These are phyloP conservation scores for Notothenia coriiceps DNA, from an alignment of 2,113 vertebrate genomes.

Conservation along the genomic window DNA sequence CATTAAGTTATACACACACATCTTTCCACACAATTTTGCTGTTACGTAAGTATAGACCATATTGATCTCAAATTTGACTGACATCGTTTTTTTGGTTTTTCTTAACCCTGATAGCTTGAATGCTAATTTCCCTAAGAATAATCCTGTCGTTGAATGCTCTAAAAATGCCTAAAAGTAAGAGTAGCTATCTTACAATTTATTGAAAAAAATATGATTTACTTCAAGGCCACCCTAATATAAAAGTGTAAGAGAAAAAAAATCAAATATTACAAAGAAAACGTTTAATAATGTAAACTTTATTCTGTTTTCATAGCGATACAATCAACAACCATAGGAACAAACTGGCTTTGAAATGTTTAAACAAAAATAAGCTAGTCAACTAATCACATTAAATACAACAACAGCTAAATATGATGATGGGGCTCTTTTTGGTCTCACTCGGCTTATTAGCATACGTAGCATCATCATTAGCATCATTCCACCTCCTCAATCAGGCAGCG, in stretches of 20 bases:
- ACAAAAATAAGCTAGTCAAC: background rate
- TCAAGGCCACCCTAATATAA: background rate
- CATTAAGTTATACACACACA: background rate
- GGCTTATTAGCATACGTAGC: background rate
- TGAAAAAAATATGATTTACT: background rate
- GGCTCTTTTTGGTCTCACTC: background rate
- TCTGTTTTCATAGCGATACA: background rate
- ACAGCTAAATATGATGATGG: background rate
- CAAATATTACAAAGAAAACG: background rate
- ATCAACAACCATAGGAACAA: constrained; percentile 14
- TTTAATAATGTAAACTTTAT: background rate
- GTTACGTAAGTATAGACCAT: background rate
- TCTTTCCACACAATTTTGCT: background rate
- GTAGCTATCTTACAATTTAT: background rate
- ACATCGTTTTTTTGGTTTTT: no score
- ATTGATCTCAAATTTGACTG: background rate
- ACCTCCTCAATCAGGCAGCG: constrained; percentile 77
- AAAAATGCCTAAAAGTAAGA: no score
- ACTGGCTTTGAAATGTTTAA: background rate
- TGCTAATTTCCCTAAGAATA: no score
- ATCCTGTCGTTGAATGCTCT: no score
- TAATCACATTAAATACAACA: background rate
- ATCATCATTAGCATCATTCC: constrained; percentile 51
- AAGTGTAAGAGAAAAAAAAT: background rate
- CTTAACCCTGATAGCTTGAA: no score